Conservation (phyloP, 2,113 vertebrate species). For the Engraulis encrasicolus region DNA sequence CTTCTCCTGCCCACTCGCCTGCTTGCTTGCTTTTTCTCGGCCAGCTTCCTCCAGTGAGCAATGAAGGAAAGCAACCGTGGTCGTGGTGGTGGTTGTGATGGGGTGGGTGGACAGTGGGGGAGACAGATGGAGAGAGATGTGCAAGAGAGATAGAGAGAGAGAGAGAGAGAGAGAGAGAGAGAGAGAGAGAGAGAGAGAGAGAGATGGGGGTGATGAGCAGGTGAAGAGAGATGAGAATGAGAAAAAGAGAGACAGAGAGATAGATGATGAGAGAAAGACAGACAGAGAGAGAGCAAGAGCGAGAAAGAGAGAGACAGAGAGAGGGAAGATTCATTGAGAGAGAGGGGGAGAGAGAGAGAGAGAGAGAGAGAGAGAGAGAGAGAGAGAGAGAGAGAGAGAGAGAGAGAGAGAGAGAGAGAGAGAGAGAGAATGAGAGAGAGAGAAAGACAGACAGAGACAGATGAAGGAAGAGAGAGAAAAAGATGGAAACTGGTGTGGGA, state of each 20-base stretch:
- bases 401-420: too few relatives aligned
- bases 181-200: background rate
- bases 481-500: background rate
- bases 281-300: background rate
- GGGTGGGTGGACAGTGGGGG: constrained; percentile 18
- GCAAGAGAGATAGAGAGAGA: background rate
- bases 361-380: background rate
- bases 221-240: background rate
- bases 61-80: background rate
- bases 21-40: background rate
- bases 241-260: background rate
- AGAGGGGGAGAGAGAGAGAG: too few relatives aligned
- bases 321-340: too few relatives aligned
- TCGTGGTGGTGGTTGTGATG: background rate
- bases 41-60: constrained; percentile 23
- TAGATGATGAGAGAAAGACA: too few relatives aligned
- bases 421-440: too few relatives aligned
- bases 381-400: too few relatives aligned
- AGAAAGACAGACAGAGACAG: too few relatives aligned
- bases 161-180: constrained; percentile 23
- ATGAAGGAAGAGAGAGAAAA: background rate
- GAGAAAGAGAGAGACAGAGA: constrained; percentile 18
- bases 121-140: background rate
- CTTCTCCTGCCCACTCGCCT: background rate
- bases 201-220: too few relatives aligned